A percentile compares a stretch with the other conserved stretches of the same genome.
Conservation (phyloP, 2,113 vertebrate species). For the Numenius arquata region DNA sequence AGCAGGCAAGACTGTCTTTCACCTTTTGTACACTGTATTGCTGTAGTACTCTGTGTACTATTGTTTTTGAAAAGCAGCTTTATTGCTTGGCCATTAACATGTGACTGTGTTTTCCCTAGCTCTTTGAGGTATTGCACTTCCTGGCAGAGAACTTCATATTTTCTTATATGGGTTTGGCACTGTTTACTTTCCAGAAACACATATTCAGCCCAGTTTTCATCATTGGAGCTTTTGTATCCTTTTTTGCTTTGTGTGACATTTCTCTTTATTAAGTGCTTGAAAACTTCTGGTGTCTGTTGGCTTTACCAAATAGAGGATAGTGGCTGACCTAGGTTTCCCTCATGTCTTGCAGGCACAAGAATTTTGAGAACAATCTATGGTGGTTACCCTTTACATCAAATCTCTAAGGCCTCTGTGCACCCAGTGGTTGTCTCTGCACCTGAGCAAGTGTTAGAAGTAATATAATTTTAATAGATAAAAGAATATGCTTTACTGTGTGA, state of each 20-base stretch:
- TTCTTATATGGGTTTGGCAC: conserved; percentile 96
- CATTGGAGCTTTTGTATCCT: conserved; percentile 96
- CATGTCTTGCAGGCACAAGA: background rate
- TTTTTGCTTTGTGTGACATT: background rate
- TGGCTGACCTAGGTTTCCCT: background rate
- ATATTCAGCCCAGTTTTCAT: conserved; percentile 96
- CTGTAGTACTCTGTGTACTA: background rate
- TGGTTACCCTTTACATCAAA: background rate
- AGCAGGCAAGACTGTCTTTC: conserved; percentile 82
- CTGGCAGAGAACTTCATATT: conserved; percentile 99
- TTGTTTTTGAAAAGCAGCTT: background rate
- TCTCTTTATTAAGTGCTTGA: background rate
- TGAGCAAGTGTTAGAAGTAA: background rate
- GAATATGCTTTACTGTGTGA: background rate
- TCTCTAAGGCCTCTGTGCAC: background rate
- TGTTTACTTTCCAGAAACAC: conserved; percentile 98
- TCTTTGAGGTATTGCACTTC: conserved; percentile 96
- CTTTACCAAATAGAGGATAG: background rate
- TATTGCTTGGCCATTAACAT: background rate
- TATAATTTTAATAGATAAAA: background rate
- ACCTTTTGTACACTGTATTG: background rate
- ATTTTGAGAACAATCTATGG: background rate
- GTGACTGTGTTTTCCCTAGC: conserved; percentile 69
- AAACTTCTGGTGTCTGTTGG: background rate
- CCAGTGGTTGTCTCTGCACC: background rate